These are phyloP conservation scores for Cheilosia pagana DNA, from an alignment of 2,888 invertebrate species.

Conservation along the genomic window DNA sequence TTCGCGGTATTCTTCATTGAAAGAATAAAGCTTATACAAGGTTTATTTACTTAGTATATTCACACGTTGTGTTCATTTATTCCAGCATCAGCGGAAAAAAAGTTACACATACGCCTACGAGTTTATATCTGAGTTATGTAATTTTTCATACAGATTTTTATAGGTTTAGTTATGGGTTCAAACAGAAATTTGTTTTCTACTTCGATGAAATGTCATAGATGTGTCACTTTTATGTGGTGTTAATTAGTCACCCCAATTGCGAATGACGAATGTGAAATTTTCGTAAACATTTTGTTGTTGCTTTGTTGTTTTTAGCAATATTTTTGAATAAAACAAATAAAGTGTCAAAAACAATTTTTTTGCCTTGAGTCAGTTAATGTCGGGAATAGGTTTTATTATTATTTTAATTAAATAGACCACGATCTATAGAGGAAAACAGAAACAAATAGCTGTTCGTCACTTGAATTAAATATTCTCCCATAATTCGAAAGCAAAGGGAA, in stretches of 20 bases:
- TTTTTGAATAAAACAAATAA: background rate
- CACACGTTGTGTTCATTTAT: background rate
- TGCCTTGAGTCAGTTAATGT: background rate
- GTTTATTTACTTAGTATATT: too few relatives aligned
- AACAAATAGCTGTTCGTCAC: background rate
- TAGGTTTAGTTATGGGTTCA: background rate
- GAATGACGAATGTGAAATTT: slow-evolving; percentile 3
- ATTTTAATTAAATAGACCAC: background rate
- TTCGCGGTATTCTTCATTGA: background rate
- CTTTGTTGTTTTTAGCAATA: background rate
- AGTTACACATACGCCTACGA: background rate
- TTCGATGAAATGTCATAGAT: background rate
- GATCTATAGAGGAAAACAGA: background rate
- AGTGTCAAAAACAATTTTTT: background rate
- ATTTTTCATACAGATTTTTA: background rate
- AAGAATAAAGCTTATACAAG: too few relatives aligned
- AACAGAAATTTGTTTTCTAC: background rate
- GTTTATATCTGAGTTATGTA: background rate
- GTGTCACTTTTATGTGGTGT: background rate
- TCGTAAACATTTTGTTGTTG: background rate
- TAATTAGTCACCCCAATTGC: slow-evolving; percentile 4
- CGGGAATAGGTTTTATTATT: background rate
- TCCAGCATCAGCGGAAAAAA: background rate
- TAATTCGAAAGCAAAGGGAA: too few relatives aligned
- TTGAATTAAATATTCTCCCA: background rate